Evolutionary conservation across 2,888 invertebrate species (phyloP), one percentile per base, ranked within the genome.

Genomic region (Epiblema foenella): DNA sequence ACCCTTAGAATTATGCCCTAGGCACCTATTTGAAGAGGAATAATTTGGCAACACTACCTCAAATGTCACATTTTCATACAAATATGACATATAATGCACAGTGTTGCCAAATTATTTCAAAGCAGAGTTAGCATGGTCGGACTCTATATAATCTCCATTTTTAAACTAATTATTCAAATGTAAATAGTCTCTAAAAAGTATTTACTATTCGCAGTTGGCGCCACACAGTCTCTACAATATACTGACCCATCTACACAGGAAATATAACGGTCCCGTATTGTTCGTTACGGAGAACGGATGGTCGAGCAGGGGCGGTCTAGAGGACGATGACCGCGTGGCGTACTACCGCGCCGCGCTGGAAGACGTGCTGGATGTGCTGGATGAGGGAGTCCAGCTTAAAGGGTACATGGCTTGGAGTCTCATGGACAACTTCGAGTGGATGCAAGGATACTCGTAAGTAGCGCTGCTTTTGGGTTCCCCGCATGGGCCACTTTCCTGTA

Each of bases 341-440:
- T 94, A 93, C 81, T 86, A 91, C 67, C 83, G 92, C 73, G 84
- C 85, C 0, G 90, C 94, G 10, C 78, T 42, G 59, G 20, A 4
- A 2, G 59, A 59, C 4, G 4, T 42, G 42, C 24, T 60, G 39
- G 86, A 93, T 46, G 83, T 88, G 0, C 75, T 94, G 12, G 90
- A 93, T 8, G 93, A 89, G 29, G 93, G 93, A 0, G 88, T 93
- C 20, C 84, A 90, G 33, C 84, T 94, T 0, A 85, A 82, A 65
- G 95, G 94, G 0, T 95, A 95, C 81, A 94, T 94, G 74, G 93
- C 93, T 1, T 95, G 95, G 95, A 94, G 94, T 73, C 83, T 96
- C 5, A 89, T 95, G 88, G 96, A 96, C 77, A 95, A 95, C 80
- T 95, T 95, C 76, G 95, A 96, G 81, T 96, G 95, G 95, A 83